phyloP scores from a whole-genome alignment of 2,888 invertebrate genomes.

The Portevinia maculata region DNA sequence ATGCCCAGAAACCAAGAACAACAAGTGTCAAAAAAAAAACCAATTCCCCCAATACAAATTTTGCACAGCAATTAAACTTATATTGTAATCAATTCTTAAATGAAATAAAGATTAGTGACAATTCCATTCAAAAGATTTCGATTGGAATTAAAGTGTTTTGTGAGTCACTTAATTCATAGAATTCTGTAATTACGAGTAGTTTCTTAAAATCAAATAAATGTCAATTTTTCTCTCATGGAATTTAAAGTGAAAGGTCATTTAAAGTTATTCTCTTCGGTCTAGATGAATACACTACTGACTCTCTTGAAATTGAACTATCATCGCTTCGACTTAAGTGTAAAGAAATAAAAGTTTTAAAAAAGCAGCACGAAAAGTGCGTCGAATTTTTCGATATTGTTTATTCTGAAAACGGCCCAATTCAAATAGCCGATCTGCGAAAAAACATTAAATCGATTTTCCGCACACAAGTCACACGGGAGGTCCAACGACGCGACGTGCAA shows the following conservation, averaged over 20 bases:
- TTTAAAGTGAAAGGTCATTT: slow-evolving; percentile 8
- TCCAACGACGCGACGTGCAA: slow-evolving; percentile 10
- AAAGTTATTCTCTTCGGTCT: slow-evolving; percentile 13
- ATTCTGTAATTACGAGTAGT: background rate
- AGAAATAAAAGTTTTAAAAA: slow-evolving; percentile 9
- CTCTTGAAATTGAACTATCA: slow-evolving; percentile 3
- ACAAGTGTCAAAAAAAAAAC: slow-evolving; percentile 1
- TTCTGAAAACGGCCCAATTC: slow-evolving; percentile 23
- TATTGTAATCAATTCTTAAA: slow-evolving; percentile 10
- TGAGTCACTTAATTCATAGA: slow-evolving; percentile 13
- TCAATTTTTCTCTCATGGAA: slow-evolving; percentile 25
- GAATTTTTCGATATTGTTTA: background rate
- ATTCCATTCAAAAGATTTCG: slow-evolving; percentile 27
- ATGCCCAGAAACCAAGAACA: background rate
- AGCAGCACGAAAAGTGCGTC: background rate
- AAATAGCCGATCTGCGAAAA: slow-evolving; percentile 30
- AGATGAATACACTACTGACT: background rate
- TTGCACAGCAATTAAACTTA: slow-evolving; percentile 3
- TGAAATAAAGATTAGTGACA: slow-evolving; percentile 3
- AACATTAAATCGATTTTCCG: slow-evolving; percentile 21
- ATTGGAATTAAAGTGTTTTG: slow-evolving; percentile 28
- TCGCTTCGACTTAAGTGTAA: slow-evolving; percentile 8
- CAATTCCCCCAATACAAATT: slow-evolving; percentile 2
- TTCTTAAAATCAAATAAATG: slow-evolving; percentile 27
- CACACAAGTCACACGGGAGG: slow-evolving; percentile 17